Conservation (phyloP, 2,888 invertebrate species). For the Mythimna impura region DNA sequence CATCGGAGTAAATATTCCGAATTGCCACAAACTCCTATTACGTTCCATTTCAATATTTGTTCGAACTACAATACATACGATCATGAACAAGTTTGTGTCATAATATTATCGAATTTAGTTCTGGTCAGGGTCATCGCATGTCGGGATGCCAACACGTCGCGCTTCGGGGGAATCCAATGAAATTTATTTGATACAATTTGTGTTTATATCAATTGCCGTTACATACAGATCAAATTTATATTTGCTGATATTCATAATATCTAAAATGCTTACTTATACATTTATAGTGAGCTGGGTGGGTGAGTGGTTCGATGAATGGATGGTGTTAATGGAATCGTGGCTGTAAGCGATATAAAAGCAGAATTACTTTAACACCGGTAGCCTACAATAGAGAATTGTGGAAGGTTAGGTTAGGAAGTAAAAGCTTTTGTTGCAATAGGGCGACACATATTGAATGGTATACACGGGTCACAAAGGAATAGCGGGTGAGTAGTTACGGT, state of each 20-base stretch:
- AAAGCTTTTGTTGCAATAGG: conserved; percentile 33
- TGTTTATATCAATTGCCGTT: not conserved
- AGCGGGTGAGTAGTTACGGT: conserved; percentile 13
- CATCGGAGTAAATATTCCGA: conserved; percentile 27
- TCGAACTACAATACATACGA: not conserved
- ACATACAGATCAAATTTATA: conserved; percentile 5
- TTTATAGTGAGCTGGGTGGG: not conserved
- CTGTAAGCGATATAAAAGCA: not conserved
- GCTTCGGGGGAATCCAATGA: not conserved
- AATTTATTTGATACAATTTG: conserved; percentile 27
- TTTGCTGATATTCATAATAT: conserved; percentile 8
- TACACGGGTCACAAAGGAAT: conserved; percentile 10
- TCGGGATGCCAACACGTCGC: conserved; percentile 1
- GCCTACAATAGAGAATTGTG: conserved; percentile 1
- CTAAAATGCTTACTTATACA: conserved; percentile 1
- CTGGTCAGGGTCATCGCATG: conserved; percentile 11
- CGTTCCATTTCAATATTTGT: conserved; percentile 36
- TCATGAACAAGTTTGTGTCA: conserved; percentile 8
- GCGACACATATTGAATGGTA: conserved; percentile 25
- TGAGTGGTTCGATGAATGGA: not conserved
- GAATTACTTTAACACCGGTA: not conserved
- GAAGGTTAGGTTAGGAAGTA: conserved; percentile 6
- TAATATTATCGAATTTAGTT: conserved; percentile 25
- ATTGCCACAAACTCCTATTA: conserved; percentile 22
- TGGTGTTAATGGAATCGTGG: not conserved